Base-by-base conservation (phyloP, 1,140 invertebrate genomes). In the Aricia agestis region DNA sequence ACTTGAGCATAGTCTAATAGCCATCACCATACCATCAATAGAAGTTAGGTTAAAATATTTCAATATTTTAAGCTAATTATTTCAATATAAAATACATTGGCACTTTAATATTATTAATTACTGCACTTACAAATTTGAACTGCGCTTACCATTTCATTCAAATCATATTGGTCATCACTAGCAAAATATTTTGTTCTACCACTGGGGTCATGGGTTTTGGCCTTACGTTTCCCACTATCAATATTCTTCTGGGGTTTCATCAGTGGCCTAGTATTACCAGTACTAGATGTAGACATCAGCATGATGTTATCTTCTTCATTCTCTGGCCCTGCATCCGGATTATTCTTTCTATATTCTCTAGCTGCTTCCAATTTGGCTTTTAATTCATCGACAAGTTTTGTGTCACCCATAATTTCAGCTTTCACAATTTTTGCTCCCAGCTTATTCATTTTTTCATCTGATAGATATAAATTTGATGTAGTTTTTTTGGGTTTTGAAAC, bases 341-440 rank as follows among this genome's bases (percentile, higher is more conserved):
- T 88, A 75, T 92, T 87, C 76, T 93, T 93, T 17, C 93, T 90
- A 63, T 85, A 89, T 78, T 94, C 90, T 78, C 94, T 93, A 0
- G 97, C 96, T 31, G 89, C 90, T 73, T 96, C 94, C 58, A 98
- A 87, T 88, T 98, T 94, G 6, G 81, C 71, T 92, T 97, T 97
- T 6, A 98, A 88, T 81, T 97, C 93, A 41, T 84, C 79, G 2
- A 95, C 95, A 68, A 96, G 81, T 74, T 93, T 93, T 68, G 85
- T 87, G 86, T 98, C 95, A 58, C 97, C 97, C 92, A 98, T 94
- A 74, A 98, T 94, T 93, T 98, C 97, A 36, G 98, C 98, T 92
- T 98, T 98, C 0, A 98, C 89, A 72, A 98, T 94, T 92, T 96
- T 97, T 15, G 97, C 97, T 19, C 95, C 96, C 11, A 99, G 82